A percentile compares a stretch with the other conserved stretches of the same genome.
phyloP scores from a whole-genome alignment of 2,888 invertebrate species.

The Eucera pruinosa region DNA sequence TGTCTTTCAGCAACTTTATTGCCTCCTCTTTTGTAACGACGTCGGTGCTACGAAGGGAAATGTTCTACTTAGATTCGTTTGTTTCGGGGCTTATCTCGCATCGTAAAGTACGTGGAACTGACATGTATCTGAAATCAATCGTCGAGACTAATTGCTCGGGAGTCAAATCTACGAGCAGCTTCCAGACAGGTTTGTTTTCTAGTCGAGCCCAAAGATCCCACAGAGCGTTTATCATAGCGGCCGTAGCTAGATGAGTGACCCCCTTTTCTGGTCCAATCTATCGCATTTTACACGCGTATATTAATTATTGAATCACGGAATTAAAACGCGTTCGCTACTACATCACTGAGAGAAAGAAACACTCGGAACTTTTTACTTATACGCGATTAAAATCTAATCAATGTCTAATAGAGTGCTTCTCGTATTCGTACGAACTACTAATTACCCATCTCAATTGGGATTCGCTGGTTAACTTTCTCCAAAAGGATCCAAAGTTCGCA shows the following conservation, averaged over 20 bases:
- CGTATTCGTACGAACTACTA: neutral
- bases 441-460: slow-evolving; percentile 95
- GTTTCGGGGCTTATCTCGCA: neutral
- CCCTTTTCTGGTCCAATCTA: slow-evolving; percentile 97
- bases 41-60: slow-evolving; percentile 88
- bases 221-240: slow-evolving; percentile 94
- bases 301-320: neutral
- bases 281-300: neutral
- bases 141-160: slow-evolving; percentile 93
- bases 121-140: slow-evolving; percentile 93
- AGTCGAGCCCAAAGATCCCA: slow-evolving; percentile 97
- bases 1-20: slow-evolving; percentile 88
- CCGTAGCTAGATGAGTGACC: slow-evolving; percentile 93
- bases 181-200: slow-evolving; percentile 95
- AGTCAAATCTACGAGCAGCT: slow-evolving; percentile 91
- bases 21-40: slow-evolving; percentile 94
- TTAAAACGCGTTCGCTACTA: no score
- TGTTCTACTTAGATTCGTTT: neutral
- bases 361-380: no score
- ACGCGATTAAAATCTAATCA: no score
- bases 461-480: slow-evolving; percentile 93
- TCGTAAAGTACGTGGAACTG: slow-evolving; percentile 58
- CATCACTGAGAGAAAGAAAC: no score
- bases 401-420: no score
- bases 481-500: slow-evolving; percentile 91